These are phyloP conservation scores for Alfaro cultratus DNA, from an alignment of 2,797 vertebrate species.

Conservation along the genomic window DNA sequence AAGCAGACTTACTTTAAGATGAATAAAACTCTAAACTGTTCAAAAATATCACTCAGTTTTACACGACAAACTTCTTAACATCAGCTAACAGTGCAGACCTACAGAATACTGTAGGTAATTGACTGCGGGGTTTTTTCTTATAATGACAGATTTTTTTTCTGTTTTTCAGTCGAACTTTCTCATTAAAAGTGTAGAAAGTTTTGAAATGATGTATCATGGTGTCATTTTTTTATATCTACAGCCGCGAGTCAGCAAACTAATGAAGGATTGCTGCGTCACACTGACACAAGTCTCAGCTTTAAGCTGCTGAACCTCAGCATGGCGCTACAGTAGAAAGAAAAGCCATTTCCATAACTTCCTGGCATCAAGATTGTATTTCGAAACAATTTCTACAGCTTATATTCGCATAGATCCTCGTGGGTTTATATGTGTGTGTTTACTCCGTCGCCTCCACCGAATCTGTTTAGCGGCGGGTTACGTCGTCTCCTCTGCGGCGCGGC, in stretches of 20 bases:
- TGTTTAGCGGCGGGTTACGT: conserved; percentile 9
- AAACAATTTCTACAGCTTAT: neutral
- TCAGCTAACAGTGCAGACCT: neutral
- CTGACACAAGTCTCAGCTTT: neutral
- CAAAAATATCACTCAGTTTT: neutral
- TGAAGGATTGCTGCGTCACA: neutral
- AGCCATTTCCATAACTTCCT: neutral
- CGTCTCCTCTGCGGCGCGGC: conserved; percentile 10
- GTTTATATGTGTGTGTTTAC: conserved; percentile 8
- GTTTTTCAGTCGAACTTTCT: neutral
- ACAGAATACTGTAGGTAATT: too few species aligned
- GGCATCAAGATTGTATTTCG: neutral
- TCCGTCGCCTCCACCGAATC: neutral
- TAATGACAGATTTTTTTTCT: neutral
- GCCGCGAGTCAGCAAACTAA: neutral
- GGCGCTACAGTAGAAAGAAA: neutral
- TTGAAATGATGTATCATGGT: neutral
- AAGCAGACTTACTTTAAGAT: neutral
- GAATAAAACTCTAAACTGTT: neutral
- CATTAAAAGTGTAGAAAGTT: neutral
- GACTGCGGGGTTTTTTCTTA: neutral
- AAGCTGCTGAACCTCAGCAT: neutral
- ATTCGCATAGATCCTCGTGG: neutral
- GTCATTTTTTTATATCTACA: neutral
- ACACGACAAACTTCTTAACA: neutral